These are phyloP conservation scores for Acanthornis magna DNA, from an alignment of 2,797 vertebrate species.

Conservation along the genomic window DNA sequence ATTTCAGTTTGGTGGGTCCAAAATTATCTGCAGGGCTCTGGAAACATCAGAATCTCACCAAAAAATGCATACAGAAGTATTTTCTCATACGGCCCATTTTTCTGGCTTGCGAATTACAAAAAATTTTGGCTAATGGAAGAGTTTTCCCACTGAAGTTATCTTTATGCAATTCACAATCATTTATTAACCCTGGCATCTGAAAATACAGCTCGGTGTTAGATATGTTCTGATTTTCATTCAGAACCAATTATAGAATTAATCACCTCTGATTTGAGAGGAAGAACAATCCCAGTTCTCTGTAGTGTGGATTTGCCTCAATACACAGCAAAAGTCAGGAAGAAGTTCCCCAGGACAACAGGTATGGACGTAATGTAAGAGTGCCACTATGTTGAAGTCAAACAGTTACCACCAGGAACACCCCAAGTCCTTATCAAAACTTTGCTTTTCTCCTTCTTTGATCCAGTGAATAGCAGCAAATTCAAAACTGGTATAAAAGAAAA, in stretches of 20 bases:
- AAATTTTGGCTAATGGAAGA: not conserved
- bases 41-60: not conserved
- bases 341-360: not conserved
- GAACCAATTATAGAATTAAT: constrained; percentile 17
- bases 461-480: not conserved
- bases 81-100: constrained; percentile 2
- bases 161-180: constrained; percentile 26
- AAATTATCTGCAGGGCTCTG: constrained; percentile 19
- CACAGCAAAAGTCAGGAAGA: not conserved
- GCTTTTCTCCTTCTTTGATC: not conserved
- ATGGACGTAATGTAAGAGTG: not conserved
- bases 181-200: constrained; percentile 26
- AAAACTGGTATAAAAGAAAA: not conserved
- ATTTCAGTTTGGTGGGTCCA: not conserved
- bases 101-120: not conserved
- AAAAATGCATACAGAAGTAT: not conserved
- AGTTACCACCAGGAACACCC: not conserved
- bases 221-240: constrained; percentile 19
- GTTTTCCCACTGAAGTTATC: not conserved
- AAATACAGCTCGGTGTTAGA: constrained; percentile 47
- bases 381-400: not conserved
- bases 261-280: not conserved
- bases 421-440: constrained; percentile 33
- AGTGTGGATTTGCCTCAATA: not conserved
- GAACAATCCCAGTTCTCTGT: constrained; percentile 23